A percentile compares a stretch with the other conserved stretches of the same genome.
phyloP scores from a whole-genome alignment of 1,140 invertebrate species.

The Caenorhabditis latens region DNA sequence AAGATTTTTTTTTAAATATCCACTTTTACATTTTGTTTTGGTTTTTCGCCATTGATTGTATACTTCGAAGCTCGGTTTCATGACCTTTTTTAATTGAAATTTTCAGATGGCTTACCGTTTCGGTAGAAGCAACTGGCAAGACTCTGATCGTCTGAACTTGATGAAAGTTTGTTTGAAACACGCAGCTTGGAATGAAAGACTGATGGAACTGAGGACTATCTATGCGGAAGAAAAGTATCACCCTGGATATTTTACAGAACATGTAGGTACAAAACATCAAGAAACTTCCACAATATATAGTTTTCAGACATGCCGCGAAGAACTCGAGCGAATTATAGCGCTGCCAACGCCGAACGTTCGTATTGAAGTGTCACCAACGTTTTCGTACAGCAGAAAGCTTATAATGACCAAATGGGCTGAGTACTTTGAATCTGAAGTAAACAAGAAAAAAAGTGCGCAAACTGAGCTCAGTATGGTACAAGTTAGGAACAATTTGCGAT shows the following conservation, averaged over 20 bases:
- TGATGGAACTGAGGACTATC: neutral
- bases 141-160: conserved; percentile 7
- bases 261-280: neutral
- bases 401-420: conserved; percentile 54
- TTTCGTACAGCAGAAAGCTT: conserved; percentile 31
- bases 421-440: conserved; percentile 13
- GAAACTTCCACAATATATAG: neutral
- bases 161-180: neutral
- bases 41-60: no score
- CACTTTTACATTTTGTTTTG: neutral
- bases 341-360: conserved; percentile 7
- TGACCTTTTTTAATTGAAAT: no score
- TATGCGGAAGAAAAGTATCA: conserved; percentile 4
- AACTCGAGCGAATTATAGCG: conserved; percentile 25
- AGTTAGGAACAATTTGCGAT: neutral
- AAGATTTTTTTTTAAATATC: neutral
- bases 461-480: neutral
- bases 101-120: conserved; percentile 27
- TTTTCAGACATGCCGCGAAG: conserved; percentile 50
- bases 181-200: neutral
- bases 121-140: conserved; percentile 25
- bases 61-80: no score
- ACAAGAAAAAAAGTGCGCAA: neutral
- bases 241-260: conserved; percentile 25
- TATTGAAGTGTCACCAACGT: neutral